phyloP scores from a whole-genome alignment of 2,797 vertebrate species.

The Alauda arvensis region DNA sequence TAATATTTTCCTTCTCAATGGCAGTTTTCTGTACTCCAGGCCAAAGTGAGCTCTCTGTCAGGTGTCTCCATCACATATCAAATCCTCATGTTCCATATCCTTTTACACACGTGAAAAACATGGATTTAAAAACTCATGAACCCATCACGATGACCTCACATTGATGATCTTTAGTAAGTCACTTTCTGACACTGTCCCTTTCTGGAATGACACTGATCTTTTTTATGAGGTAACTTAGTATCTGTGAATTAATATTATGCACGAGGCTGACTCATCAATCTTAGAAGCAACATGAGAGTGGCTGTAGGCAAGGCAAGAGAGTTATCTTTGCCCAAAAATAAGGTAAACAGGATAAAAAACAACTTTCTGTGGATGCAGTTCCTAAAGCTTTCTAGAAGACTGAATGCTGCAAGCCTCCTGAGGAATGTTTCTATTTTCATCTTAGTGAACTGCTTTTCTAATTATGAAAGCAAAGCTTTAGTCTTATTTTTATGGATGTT shows the following conservation, averaged over 20 bases:
- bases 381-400: neutral
- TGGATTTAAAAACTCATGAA: neutral
- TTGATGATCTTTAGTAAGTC: neutral
- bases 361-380: neutral
- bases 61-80: neutral
- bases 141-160: fast-evolving
- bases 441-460: neutral
- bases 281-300: neutral
- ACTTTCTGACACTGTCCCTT: neutral
- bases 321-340: neutral
- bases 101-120: neutral
- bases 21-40: neutral
- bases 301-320: neutral
- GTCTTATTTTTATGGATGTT: neutral
- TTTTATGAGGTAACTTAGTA: neutral
- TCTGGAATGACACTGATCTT: neutral
- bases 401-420: neutral
- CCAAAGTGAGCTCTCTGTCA: neutral
- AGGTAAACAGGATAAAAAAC: neutral
- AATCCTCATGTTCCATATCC: neutral
- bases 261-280: neutral
- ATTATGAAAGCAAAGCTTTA: neutral
- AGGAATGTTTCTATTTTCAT: neutral
- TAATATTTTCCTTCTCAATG: neutral
- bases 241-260: neutral